Evolutionary conservation across 2,888 invertebrate genomes (phyloP), one percentile per base, ranked within the genome.

Genomic region (Cheilosia variabilis): DNA sequence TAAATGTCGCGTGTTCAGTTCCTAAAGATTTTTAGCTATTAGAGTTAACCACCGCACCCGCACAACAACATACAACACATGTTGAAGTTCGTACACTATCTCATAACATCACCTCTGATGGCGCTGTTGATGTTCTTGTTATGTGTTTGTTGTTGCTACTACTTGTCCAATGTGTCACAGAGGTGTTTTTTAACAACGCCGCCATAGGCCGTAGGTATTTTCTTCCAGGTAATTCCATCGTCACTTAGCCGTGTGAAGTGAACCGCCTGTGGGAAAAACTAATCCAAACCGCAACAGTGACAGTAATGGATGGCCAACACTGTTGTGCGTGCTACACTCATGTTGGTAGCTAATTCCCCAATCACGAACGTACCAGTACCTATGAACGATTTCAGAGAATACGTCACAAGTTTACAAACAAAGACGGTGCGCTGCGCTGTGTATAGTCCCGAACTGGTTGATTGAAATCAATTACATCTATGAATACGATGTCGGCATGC

Each of bases 1-100:
- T 79, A 60, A 84, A 79, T 71, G 75, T 80, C 80, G 80, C 84
- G 84, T 84, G 84, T 79, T 75, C 22, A 55, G 75, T 80, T 76
- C 75, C 71, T 66, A 75, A 83, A 73, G 27, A 78, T 50, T 53
- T 62, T 53, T 57, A 80, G 62, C 69, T 27, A 73, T 55, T 63
- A 55, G 55, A 63, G 24, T 53, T 50, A 45, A 57, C 31, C 57
- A 78, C 62, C 58, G 63, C 58, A 69, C 69, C 63, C 52, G 53
- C 57, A 47, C 41, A 65, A 31, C 63, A 66, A 63, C 55, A 73
- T 41, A 57, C 34, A 63, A 60, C 78, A 75, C 73, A 83, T 83
- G 84, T 79, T 75, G 15, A 57, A 45, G 19, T 53, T 58, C 22
- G 62, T 50, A 37, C 55, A 41, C 47, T 15, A n/a, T 15, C 50